Percentiles rank a stretch among this genome's conserved stretches.
Conservation (phyloP, 2,797 vertebrate species). For the Chaenodraco wilsoni region DNA sequence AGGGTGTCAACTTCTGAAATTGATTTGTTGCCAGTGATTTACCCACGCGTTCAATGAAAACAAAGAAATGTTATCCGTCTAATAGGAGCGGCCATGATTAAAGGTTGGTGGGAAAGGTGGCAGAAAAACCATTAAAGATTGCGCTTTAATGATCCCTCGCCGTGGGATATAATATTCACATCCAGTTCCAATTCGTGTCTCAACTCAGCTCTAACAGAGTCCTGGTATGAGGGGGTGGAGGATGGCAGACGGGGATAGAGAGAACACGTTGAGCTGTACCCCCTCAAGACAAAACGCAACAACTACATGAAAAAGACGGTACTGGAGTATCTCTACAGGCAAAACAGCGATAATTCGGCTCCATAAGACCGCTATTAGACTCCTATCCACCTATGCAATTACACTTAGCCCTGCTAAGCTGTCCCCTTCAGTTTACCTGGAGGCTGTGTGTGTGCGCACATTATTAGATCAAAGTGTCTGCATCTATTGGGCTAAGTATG, state of each 20-base stretch:
- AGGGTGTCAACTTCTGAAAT: not conserved
- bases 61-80: conserved; percentile 10
- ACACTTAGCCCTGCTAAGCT: conserved; percentile 47
- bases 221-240: conserved; percentile 52
- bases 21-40: conserved; percentile 10
- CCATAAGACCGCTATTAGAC: conserved; percentile 57
- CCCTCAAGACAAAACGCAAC: conserved; percentile 65
- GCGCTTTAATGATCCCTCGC: conserved; percentile 53
- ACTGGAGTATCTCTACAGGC: conserved; percentile 52
- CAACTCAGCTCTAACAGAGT: conserved; percentile 45
- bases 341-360: conserved; percentile 56
- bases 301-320: conserved; percentile 54
- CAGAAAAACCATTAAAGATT: conserved; percentile 38
- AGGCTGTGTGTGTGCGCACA: conserved; percentile 18
- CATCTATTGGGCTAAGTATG: conserved; percentile 35
- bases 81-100: conserved; percentile 22
- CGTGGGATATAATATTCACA: conserved; percentile 62
- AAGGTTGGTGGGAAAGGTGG: conserved; percentile 15
- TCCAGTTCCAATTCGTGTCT: conserved; percentile 56
- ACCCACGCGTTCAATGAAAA: not conserved
- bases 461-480: conserved; percentile 28
- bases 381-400: conserved; percentile 67
- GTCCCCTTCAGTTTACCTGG: conserved; percentile 32
- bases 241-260: conserved; percentile 48
- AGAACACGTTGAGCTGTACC: conserved; percentile 60